A percentile compares a stretch with the other conserved stretches of the same genome.
phyloP scores from a whole-genome alignment of 1,140 invertebrate species.

The Scylla paramamosain region DNA sequence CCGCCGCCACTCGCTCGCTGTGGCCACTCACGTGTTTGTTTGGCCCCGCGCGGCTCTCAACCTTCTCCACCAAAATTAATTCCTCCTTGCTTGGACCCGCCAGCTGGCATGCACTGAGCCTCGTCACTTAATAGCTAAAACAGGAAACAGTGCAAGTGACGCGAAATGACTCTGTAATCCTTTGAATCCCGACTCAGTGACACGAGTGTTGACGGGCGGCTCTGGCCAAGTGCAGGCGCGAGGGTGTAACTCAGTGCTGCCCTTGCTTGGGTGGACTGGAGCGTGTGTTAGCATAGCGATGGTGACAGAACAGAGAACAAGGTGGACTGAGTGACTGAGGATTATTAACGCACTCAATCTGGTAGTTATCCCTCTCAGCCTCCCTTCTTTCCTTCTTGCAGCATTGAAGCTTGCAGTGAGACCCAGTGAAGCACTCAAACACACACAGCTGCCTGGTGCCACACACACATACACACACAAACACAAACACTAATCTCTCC shows the following conservation, averaged over 20 bases:
- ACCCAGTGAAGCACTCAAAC: background rate
- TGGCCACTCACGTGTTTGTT: background rate
- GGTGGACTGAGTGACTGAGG: too few species aligned
- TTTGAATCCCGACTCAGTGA: background rate
- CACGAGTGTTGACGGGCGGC: background rate
- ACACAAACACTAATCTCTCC: background rate
- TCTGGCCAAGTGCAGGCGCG: background rate
- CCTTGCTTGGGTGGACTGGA: too few species aligned
- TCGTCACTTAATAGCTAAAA: background rate
- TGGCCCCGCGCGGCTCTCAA: background rate
- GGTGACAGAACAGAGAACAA: too few species aligned
- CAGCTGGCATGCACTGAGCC: background rate
- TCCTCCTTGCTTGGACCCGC: background rate
- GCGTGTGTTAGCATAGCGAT: too few species aligned
- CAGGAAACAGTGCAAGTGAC: background rate
- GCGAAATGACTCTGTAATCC: background rate
- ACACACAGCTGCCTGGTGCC: background rate
- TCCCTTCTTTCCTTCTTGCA: too few species aligned
- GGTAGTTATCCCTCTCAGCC: too few species aligned
- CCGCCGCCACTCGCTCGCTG: background rate
- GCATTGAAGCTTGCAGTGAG: background rate
- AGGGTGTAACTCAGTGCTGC: too few species aligned
- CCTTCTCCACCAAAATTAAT: background rate
- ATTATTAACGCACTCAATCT: too few species aligned
- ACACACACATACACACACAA: background rate